Conservation (phyloP, 2,888 invertebrate genomes). For the Cyrtodaria siliqua region DNA sequence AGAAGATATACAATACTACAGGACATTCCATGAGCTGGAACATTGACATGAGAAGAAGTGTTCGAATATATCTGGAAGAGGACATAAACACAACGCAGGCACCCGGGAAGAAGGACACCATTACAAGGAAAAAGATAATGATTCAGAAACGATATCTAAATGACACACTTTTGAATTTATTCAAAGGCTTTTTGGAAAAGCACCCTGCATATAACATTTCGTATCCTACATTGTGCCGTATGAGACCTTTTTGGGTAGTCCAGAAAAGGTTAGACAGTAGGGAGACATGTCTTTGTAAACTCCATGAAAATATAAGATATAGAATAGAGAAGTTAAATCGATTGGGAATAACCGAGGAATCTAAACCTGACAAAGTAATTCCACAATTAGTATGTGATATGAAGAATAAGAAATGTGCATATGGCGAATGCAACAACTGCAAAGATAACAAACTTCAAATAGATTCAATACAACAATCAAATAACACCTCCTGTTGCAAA, state of each 20-base stretch:
- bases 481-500: too few relatives aligned
- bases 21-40: constrained; percentile 13
- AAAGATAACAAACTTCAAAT: too few relatives aligned
- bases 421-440: constrained; percentile 36
- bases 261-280: constrained; percentile 33
- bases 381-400: constrained; percentile 18
- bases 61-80: constrained; percentile 28
- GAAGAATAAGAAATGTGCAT: constrained; percentile 26
- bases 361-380: not conserved
- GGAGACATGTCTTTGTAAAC: constrained; percentile 57
- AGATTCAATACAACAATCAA: too few relatives aligned
- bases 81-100: constrained; percentile 52
- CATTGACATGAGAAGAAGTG: constrained; percentile 17
- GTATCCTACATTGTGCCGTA: constrained; percentile 43
- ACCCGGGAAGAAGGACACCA: constrained; percentile 57
- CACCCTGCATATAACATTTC: constrained; percentile 42
- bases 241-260: constrained; percentile 62
- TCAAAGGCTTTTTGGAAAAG: constrained; percentile 37
- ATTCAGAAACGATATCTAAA: constrained; percentile 55
- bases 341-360: constrained; percentile 4
- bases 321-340: constrained; percentile 23
- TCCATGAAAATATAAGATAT: constrained; percentile 44
- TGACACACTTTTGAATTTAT: constrained; percentile 49
- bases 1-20: not conserved
- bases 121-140: constrained; percentile 40